These are phyloP conservation scores for Ceratina japonica DNA, from an alignment of 1,140 invertebrate genomes.

Conservation along the genomic window DNA sequence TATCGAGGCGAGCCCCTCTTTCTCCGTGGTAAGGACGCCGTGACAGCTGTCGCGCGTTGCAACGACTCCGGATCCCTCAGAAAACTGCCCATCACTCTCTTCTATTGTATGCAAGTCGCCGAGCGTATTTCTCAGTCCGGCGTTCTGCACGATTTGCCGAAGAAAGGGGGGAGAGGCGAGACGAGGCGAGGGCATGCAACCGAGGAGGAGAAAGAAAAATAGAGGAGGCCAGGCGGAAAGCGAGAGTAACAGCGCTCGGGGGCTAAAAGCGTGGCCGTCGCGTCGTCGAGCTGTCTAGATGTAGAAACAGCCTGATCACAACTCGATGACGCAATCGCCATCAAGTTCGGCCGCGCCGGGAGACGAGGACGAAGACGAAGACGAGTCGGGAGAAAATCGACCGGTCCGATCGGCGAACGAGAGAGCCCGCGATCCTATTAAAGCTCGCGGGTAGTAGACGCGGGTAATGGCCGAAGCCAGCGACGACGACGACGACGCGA, in stretches of 20 bases:
- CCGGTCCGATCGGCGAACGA: conserved; percentile 36
- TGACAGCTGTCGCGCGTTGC: conserved; percentile 57
- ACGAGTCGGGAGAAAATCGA: conserved; percentile 40
- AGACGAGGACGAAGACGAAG: conserved; percentile 52
- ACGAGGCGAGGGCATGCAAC: neutral
- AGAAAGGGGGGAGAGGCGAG: neutral
- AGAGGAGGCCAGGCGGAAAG: neutral
- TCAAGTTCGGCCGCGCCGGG: conserved; percentile 53
- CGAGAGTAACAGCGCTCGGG: conserved; percentile 34
- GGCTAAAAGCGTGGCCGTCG: conserved; percentile 34
- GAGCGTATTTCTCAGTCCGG: conserved; percentile 44
- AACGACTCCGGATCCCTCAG: conserved; percentile 44
- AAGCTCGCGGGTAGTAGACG: conserved; percentile 34
- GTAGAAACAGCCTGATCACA: conserved; percentile 50
- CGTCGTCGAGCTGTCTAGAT: conserved; percentile 43
- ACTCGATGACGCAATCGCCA: conserved; percentile 64
- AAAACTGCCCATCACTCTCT: conserved; percentile 59
- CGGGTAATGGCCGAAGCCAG: conserved; percentile 37
- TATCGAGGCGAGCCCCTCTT: conserved; percentile 33
- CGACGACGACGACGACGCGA: conserved; percentile 43
- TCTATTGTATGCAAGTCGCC: conserved; percentile 61
- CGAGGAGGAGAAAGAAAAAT: neutral
- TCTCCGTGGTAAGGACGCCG: conserved; percentile 6
- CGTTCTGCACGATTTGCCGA: conserved; percentile 31
- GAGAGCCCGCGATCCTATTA: conserved; percentile 61